Evolutionary conservation across 2,797 vertebrate genomes (phyloP).

Genomic region (Scomberomorus guttatus): DNA sequence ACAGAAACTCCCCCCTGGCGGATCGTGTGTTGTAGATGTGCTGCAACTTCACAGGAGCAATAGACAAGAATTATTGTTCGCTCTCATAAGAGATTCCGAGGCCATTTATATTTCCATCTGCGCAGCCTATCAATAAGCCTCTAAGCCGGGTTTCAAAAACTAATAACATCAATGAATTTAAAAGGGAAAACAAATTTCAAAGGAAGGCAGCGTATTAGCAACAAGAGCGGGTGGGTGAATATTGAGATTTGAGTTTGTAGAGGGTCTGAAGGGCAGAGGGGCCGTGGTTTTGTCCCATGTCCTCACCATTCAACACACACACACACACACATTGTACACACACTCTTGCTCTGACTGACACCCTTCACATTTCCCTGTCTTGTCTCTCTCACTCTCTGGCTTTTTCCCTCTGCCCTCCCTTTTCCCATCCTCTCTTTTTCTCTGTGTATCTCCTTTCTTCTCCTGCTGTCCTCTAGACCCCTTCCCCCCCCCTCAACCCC

Average conservation of each 20-base stretch:
- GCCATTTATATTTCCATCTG: constrained; percentile 77
- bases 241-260: constrained; percentile 71
- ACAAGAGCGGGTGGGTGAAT: constrained; percentile 59
- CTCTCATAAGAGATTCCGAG: constrained; percentile 68
- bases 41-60: constrained; percentile 51
- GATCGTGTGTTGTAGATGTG: constrained; percentile 49
- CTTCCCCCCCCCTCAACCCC: constrained; percentile 5
- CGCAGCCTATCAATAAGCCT: constrained; percentile 74
- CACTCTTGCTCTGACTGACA: constrained; percentile 48
- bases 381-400: constrained; percentile 30
- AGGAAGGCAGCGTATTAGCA: constrained; percentile 71
- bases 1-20: constrained; percentile 47
- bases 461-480: constrained; percentile 62
- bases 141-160: constrained; percentile 79
- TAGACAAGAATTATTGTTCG: constrained; percentile 68
- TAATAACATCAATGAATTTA: constrained; percentile 82
- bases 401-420: constrained; percentile 33
- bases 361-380: constrained; percentile 50
- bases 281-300: constrained; percentile 58
- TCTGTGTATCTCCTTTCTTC: constrained; percentile 66
- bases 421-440: constrained; percentile 43
- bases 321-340: constrained; percentile 48
- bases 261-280: constrained; percentile 62
- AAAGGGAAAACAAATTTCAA: constrained; percentile 83
- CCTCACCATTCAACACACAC: constrained; percentile 54